Conservation (phyloP, 2,113 vertebrate genomes). For the Gobio gobio region DNA sequence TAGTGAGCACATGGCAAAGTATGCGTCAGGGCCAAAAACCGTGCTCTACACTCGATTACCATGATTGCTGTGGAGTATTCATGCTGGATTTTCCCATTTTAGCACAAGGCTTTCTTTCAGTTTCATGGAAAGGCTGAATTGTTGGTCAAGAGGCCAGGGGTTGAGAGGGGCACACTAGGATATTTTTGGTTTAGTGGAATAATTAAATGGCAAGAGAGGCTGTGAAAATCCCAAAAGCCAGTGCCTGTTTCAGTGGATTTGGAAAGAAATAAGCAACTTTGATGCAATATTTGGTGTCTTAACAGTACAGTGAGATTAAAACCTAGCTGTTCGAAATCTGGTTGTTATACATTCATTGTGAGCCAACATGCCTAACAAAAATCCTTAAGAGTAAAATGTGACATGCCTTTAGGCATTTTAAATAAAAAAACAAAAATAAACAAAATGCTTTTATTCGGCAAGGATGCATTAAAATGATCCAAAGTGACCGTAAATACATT, state of each 20-base stretch:
- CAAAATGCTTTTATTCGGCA: too few species aligned
- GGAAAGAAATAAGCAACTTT: neutral
- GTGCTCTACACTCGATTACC: neutral
- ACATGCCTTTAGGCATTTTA: too few species aligned
- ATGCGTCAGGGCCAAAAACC: neutral
- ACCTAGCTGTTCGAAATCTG: too few species aligned
- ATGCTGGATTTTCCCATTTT: conserved; percentile 33
- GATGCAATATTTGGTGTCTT: too few species aligned
- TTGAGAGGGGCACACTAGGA: neutral
- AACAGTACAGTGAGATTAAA: too few species aligned
- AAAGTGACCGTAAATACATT: too few species aligned
- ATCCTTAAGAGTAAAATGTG: too few species aligned
- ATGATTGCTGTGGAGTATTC: conserved; percentile 13
- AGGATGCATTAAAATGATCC: too few species aligned
- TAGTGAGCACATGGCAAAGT: conserved; percentile 30
- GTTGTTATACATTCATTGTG: too few species aligned
- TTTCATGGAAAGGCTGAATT: conserved; percentile 20
- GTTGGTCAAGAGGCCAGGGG: conserved; percentile 23
- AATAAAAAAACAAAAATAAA: too few species aligned
- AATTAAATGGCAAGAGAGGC: neutral
- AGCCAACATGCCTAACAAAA: too few species aligned
- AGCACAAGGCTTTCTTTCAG: conserved; percentile 43
- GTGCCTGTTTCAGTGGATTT: neutral
- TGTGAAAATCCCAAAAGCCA: conserved; percentile 1
- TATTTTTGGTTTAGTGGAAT: conserved; percentile 30